Percentiles rank a stretch among this genome's conserved stretches.
Evolutionary conservation across 2,797 vertebrate species (phyloP).

Genomic region (Morus bassanus): DNA sequence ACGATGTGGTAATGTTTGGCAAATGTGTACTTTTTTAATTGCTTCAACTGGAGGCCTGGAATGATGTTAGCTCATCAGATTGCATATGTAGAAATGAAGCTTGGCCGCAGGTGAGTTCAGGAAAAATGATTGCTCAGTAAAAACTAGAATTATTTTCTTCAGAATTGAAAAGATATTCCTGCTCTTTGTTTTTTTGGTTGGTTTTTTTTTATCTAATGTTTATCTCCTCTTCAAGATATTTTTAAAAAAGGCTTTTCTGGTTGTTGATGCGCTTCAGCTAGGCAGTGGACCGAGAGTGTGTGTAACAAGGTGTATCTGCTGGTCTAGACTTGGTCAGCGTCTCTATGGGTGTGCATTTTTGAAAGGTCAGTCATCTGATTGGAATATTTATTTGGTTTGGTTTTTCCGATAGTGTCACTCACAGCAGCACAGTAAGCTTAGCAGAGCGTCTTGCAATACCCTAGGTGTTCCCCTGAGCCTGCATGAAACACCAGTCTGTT

Average conservation of each 20-base stretch:
- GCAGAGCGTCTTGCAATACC: neutral
- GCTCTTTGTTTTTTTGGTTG: neutral
- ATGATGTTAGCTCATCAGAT: neutral
- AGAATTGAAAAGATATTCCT: neutral
- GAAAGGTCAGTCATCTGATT: neutral
- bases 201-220: neutral
- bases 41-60: conserved; percentile 34
- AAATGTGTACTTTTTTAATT: neutral
- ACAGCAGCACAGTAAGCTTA: neutral
- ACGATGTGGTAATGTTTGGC: conserved; percentile 56
- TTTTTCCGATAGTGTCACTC: neutral
- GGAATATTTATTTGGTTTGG: neutral
- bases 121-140: neutral
- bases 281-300: neutral
- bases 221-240: neutral
- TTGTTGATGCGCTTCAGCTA: neutral
- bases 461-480: neutral
- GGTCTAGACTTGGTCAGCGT: neutral
- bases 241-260: neutral
- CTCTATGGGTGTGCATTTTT: neutral
- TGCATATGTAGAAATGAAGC: neutral
- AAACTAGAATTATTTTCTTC: neutral
- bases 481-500: neutral
- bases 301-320: neutral
- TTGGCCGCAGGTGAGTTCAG: neutral